Base-by-base conservation (phyloP, 2,888 invertebrate genomes). In the Cheilosia variabilis region DNA sequence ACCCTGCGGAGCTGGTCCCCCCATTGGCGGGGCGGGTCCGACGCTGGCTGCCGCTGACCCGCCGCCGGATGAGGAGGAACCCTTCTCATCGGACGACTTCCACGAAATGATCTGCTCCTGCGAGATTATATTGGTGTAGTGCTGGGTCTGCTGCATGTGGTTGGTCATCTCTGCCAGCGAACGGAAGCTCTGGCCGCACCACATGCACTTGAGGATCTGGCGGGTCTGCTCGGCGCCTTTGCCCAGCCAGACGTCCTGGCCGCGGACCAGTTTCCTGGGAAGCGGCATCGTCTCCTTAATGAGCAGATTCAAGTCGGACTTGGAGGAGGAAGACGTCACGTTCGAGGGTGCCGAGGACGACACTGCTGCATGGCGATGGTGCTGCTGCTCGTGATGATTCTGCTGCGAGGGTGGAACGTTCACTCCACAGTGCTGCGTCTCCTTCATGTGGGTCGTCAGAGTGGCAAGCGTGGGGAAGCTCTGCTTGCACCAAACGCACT, bases 111-210 rank as follows among this genome's bases (percentile, higher is more conserved):
- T 98, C 93, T 98, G 98, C 92, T 98, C 98, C 92, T 98, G 98
- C 17, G 98, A 98, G 90, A 99, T 98, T 88, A 99, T 99, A 91
- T 99, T 99, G 0, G 98, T 98, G 91, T 99, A 99, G 91, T 99
- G 99, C 91, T 99, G 98, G 27, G 99, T 99, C 90, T 98, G 97
- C 92, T 98, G 98, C 99, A 99, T 99, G 92, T 99, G 99, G 89
- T 97, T 97, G 1, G 99, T 99, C 97, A 99, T 98, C 93, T 99
- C 98, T 2, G 98, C 98, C 72, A 99, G 93, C 0, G 98, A 97
- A 75, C 98, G 95, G 94, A 99, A 99, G 89, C 98, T 98, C 91
- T 98, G 98, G 0, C 98, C 98, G 89, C 99, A 99, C 97, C 98
- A 98, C 98, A 99, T 99, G 92, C 99, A 99, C 92, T 99, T 98